Conservation (phyloP, 2,888 invertebrate species). For the Meta bourneti region DNA sequence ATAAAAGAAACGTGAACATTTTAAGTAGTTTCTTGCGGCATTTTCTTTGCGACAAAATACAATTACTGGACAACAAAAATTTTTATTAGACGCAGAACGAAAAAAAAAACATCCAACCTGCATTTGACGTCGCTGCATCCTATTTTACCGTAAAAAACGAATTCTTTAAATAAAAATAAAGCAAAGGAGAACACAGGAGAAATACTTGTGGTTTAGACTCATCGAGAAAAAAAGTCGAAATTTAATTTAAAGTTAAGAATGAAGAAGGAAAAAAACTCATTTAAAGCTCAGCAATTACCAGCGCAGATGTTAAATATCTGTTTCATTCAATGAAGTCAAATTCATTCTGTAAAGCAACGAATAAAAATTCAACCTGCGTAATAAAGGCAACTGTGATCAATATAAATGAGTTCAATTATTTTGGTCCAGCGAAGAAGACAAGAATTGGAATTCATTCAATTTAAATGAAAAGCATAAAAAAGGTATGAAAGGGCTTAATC, state of each 20-base stretch:
- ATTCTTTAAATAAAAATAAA: slow-evolving; percentile 4
- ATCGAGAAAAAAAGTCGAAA: slow-evolving; percentile 8
- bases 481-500: not conserved
- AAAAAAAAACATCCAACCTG: slow-evolving; percentile 31
- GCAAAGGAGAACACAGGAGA: not conserved
- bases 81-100: slow-evolving; percentile 43
- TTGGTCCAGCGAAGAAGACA: not conserved
- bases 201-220: slow-evolving; percentile 41
- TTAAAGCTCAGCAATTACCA: slow-evolving; percentile 45
- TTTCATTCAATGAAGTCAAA: slow-evolving; percentile 14
- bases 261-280: slow-evolving; percentile 26
- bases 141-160: slow-evolving; percentile 30
- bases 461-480: not conserved
- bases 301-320: slow-evolving; percentile 41
- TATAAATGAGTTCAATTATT: not conserved
- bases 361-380: not conserved
- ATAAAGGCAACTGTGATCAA: not conserved
- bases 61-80: slow-evolving; percentile 61
- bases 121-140: slow-evolving; percentile 32
- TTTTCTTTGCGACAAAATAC: slow-evolving; percentile 60
- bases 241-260: slow-evolving; percentile 58
- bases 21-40: slow-evolving; percentile 42
- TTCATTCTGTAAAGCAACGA: not conserved
- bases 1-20: slow-evolving; percentile 42
- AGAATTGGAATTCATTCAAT: not conserved